Evolutionary conservation across 2,888 invertebrate species (phyloP).

Genomic region (Lepeophtheirus nordmannii): DNA sequence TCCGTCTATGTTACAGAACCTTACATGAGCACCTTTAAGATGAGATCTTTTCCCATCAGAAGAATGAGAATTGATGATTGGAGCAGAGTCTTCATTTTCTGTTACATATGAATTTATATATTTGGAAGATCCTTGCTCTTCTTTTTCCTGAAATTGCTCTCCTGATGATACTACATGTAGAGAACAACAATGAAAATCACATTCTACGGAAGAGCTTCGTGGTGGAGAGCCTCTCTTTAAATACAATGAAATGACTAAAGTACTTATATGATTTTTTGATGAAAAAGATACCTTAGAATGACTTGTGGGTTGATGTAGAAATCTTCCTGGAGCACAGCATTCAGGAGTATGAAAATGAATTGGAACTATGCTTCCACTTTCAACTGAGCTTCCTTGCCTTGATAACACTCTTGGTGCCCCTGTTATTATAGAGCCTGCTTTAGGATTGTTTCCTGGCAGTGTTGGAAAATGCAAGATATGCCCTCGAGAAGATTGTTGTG

Average conservation of each 20-base stretch:
- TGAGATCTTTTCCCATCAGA: slow-evolving; percentile 18
- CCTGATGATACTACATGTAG: slow-evolving; percentile 53
- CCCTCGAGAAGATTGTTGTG: slow-evolving; percentile 29
- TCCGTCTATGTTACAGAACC: slow-evolving; percentile 16
- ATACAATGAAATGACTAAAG: neutral
- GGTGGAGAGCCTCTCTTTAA: slow-evolving; percentile 27
- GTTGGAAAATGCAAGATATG: slow-evolving; percentile 32
- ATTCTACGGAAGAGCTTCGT: slow-evolving; percentile 42
- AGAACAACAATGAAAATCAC: slow-evolving; percentile 90
- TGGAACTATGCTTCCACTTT: slow-evolving; percentile 53
- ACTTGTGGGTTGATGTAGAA: slow-evolving; percentile 38
- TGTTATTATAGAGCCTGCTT: slow-evolving; percentile 27
- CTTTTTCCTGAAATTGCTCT: slow-evolving; percentile 39
- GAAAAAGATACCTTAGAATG: slow-evolving; percentile 7
- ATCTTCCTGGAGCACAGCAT: slow-evolving; percentile 50
- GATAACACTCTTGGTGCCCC: slow-evolving; percentile 34
- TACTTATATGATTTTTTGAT: neutral
- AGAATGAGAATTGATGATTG: neutral
- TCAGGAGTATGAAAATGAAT: slow-evolving; percentile 66
- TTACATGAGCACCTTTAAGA: slow-evolving; percentile 24
- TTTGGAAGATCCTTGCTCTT: slow-evolving; percentile 24
- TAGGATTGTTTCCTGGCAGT: no score
- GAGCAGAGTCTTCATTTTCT: neutral
- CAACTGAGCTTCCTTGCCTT: slow-evolving; percentile 47
- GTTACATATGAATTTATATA: neutral